Conservation (phyloP, 2,113 vertebrate genomes). For the Macquaria ambigua region DNA sequence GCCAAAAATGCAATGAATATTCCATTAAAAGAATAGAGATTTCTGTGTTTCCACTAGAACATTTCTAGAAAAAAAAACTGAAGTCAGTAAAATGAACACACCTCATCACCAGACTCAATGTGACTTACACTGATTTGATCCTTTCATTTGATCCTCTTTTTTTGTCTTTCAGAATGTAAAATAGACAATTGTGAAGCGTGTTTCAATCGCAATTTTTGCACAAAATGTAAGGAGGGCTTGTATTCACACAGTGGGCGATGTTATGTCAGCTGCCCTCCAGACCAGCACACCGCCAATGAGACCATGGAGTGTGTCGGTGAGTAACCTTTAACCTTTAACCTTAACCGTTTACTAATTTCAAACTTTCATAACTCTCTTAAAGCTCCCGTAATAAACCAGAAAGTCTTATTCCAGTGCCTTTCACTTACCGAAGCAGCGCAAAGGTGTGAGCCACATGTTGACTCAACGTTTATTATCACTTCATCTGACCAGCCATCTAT, state of each 20-base stretch:
- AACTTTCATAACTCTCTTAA: neutral
- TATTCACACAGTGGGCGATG: slow-evolving; percentile 97
- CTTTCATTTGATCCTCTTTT: slow-evolving; percentile 43
- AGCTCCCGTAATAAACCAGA: neutral
- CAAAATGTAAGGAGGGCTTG: slow-evolving; percentile 96
- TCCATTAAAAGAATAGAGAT: neutral
- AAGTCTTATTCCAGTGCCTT: neutral
- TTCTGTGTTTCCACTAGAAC: neutral
- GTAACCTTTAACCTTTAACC: slow-evolving; percentile 57
- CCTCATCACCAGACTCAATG: neutral
- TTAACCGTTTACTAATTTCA: slow-evolving; percentile 7
- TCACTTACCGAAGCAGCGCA: neutral
- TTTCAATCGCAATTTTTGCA: slow-evolving; percentile 99
- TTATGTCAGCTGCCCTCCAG: slow-evolving; percentile 91
- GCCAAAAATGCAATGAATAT: slow-evolving; percentile 24
- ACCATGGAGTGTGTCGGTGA: slow-evolving; percentile 97
- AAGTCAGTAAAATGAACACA: neutral
- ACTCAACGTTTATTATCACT: neutral
- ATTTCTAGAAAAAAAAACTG: neutral
- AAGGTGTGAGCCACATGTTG: slow-evolving; percentile 15
- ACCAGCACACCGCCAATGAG: slow-evolving; percentile 88
- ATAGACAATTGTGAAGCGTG: slow-evolving; percentile 98
- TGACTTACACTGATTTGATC: slow-evolving; percentile 24
- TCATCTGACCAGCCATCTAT: slow-evolving; percentile 14
- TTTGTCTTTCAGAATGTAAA: slow-evolving; percentile 93